Percentiles rank a stretch among this genome's conserved stretches.
These are phyloP conservation scores for Chloroceryle aenea DNA, from an alignment of 2,113 vertebrate genomes.

Conservation along the genomic window DNA sequence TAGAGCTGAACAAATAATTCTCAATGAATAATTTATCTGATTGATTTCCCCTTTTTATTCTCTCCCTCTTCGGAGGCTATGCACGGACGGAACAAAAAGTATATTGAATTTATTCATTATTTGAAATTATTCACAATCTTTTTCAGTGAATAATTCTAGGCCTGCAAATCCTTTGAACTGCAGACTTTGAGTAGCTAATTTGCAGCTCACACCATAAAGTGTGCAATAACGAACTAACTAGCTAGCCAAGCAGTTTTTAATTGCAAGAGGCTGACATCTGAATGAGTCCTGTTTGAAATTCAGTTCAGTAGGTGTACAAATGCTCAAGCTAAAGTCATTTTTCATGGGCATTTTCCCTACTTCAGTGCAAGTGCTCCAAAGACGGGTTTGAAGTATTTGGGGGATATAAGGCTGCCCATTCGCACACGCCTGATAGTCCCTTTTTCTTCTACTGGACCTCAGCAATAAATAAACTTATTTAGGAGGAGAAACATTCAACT, in stretches of 20 bases:
- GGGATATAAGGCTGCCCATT: not conserved
- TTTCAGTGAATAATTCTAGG: conserved; percentile 71
- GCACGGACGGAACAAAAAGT: conserved; percentile 63
- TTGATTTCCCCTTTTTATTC: conserved; percentile 69
- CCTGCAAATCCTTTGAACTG: conserved; percentile 60
- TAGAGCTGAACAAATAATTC: conserved; percentile 75
- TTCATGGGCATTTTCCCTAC: conserved; percentile 13
- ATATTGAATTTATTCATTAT: conserved; percentile 73
- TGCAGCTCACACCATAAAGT: conserved; percentile 50
- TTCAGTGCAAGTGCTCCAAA: not conserved
- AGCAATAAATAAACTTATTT: not conserved
- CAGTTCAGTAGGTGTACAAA: conserved; percentile 14
- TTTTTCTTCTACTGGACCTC: not conserved
- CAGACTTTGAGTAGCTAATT: conserved; percentile 60
- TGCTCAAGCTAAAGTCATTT: conserved; percentile 36
- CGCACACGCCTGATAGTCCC: not conserved
- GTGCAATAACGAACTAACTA: conserved; percentile 48
- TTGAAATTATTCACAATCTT: conserved; percentile 72
- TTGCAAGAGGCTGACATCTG: conserved; percentile 54
- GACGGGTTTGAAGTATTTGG: not conserved
- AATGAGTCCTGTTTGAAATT: conserved; percentile 51
- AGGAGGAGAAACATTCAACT: not conserved
- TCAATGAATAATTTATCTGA: conserved; percentile 71
- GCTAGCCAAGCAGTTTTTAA: conserved; percentile 54
- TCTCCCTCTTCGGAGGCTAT: conserved; percentile 51